Evolutionary conservation across 1,140 invertebrate species (phyloP).

Genomic region (Rhopalosiphum maidis): DNA sequence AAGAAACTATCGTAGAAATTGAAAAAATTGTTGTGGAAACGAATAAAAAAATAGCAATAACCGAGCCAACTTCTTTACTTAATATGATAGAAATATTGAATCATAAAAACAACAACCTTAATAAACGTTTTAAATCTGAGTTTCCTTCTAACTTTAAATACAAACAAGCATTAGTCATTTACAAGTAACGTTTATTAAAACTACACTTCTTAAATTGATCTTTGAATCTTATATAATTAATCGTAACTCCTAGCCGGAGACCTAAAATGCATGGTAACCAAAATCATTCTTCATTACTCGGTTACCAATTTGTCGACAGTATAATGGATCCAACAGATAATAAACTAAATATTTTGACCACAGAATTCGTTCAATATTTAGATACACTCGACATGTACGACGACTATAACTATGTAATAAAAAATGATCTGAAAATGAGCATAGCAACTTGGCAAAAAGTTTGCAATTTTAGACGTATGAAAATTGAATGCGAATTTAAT

Average conservation of each 20-base stretch:
- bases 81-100: constrained; percentile 24
- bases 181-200: constrained; percentile 2
- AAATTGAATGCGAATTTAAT: constrained; percentile 50
- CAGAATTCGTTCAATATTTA: constrained; percentile 27
- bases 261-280: background rate
- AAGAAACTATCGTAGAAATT: background rate
- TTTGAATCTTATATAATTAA: background rate
- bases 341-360: background rate
- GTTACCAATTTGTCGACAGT: constrained; percentile 37
- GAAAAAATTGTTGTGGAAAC: background rate
- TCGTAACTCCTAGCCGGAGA: constrained; percentile 18
- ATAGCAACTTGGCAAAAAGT: constrained; percentile 27
- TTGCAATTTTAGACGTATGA: constrained; percentile 38
- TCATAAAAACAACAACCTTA: background rate
- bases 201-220: background rate
- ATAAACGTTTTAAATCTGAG: constrained; percentile 43
- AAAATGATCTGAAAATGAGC: constrained; percentile 29
- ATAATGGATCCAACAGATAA: constrained; percentile 7
- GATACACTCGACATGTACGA: constrained; percentile 11
- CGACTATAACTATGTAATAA: constrained; percentile 40
- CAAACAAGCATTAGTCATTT: constrained; percentile 29
- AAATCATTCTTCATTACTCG: constrained; percentile 23
- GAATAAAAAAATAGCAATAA: background rate
- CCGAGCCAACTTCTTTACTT: background rate
- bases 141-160: constrained; percentile 37